Conservation (phyloP, 2,797 vertebrate genomes). For the Labroides dimidiatus region DNA sequence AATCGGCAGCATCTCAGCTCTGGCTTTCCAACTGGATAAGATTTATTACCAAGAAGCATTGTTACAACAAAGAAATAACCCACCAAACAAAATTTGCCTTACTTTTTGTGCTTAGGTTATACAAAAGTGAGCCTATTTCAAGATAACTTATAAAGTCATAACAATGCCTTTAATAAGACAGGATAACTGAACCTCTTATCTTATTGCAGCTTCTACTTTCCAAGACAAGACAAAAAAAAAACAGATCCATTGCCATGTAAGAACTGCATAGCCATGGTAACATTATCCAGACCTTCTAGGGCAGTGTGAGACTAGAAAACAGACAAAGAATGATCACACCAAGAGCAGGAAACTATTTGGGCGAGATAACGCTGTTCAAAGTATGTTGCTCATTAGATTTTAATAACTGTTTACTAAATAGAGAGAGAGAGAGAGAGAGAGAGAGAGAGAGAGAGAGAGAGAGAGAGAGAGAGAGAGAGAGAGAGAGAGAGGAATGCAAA, state of each 20-base stretch:
- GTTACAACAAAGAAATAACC: no score
- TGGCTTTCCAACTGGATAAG: no score
- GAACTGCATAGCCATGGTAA: constrained; percentile 18
- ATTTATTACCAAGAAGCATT: no score
- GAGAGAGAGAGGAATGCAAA: background rate
- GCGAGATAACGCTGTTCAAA: constrained; percentile 9
- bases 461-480: background rate
- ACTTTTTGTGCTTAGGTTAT: no score
- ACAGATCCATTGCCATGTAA: constrained; percentile 28
- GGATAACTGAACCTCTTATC: background rate
- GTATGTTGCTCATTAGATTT: constrained; percentile 27
- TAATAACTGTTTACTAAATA: constrained; percentile 8
- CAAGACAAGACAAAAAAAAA: constrained; percentile 9
- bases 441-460: background rate
- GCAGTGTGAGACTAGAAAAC: constrained; percentile 5
- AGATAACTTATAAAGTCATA: no score
- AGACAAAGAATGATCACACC: constrained; percentile 6
- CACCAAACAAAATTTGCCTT: no score
- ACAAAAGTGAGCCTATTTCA: no score
- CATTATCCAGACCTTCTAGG: constrained; percentile 38
- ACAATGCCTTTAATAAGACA: no score
- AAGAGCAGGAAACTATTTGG: constrained; percentile 23
- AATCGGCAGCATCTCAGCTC: no score
- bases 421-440: background rate
- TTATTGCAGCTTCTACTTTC: background rate